Percentiles rank a stretch among this genome's conserved stretches.
Evolutionary conservation across 2,888 invertebrate species (phyloP).

Genomic region (Trachelus stipa): DNA sequence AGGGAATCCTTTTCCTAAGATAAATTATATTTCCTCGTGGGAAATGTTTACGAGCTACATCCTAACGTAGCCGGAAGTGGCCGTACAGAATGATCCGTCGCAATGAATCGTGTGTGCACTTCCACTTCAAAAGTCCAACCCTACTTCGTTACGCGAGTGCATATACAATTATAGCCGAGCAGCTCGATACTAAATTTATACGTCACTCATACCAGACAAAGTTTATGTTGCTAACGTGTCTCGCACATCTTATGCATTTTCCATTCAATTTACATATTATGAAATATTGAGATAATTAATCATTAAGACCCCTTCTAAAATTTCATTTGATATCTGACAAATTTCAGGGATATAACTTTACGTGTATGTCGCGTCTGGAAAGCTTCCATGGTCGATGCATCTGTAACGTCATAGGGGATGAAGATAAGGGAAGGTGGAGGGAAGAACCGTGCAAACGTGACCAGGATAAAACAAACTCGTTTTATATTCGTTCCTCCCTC

Average conservation of each 20-base stretch:
- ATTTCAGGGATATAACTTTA: neutral
- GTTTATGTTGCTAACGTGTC: neutral
- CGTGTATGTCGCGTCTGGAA: neutral
- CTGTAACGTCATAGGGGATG: neutral
- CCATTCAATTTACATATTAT: neutral
- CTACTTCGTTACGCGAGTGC: neutral
- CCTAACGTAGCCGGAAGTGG: neutral
- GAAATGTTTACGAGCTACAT: neutral
- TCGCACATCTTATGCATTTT: neutral
- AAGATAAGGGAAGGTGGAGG: slow-evolving; percentile 32
- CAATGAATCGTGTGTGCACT: neutral
- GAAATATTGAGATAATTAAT: neutral
- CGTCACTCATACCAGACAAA: neutral
- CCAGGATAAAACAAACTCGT: slow-evolving; percentile 51
- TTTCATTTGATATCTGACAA: neutral
- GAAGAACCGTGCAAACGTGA: slow-evolving; percentile 54
- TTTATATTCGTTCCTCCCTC: slow-evolving; percentile 38
- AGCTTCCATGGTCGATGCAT: neutral
- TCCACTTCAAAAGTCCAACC: neutral
- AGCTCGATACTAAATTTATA: neutral
- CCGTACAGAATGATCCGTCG: neutral
- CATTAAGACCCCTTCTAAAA: neutral
- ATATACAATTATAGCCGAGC: neutral
- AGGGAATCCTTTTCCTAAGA: neutral
- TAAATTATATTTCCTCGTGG: neutral